Evolutionary conservation across 2,113 vertebrate genomes (phyloP).

Genomic region (Crotalus helleri): DNA sequence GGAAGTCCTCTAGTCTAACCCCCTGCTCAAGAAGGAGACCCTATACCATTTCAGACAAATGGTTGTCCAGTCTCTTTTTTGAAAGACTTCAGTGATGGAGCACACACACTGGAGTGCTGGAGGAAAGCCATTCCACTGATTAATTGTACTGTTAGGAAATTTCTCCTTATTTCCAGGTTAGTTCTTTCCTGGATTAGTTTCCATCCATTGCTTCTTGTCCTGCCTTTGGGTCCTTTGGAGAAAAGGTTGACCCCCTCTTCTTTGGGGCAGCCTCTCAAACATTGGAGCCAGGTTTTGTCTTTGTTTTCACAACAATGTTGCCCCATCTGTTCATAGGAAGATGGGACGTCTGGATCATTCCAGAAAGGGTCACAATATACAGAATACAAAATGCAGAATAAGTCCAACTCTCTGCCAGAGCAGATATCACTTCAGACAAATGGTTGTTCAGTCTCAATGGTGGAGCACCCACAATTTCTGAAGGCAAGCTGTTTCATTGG

Average conservation of each 20-base stretch:
- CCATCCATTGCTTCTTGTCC: constrained; percentile 29
- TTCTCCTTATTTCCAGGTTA: neutral
- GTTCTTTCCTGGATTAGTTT: constrained; percentile 12
- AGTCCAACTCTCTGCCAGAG: neutral
- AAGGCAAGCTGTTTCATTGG: neutral
- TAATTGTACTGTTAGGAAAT: neutral
- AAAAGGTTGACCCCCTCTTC: neutral
- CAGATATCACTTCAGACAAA: neutral
- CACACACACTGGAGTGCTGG: neutral
- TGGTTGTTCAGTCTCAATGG: no score
- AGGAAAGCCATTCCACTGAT: neutral
- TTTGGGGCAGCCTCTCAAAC: neutral
- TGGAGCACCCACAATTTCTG: neutral
- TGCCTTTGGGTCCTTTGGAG: neutral
- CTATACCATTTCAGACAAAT: neutral
- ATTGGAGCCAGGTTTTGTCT: neutral
- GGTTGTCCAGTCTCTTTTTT: neutral
- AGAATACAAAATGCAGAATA: neutral
- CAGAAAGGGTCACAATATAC: neutral
- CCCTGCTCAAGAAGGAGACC: neutral
- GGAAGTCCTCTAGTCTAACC: neutral
- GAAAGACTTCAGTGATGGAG: neutral
- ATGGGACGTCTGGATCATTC: neutral
- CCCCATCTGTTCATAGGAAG: neutral
- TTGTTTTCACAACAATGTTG: neutral